Conservation (phyloP, 2,888 invertebrate genomes). For the Theretra japonica region DNA sequence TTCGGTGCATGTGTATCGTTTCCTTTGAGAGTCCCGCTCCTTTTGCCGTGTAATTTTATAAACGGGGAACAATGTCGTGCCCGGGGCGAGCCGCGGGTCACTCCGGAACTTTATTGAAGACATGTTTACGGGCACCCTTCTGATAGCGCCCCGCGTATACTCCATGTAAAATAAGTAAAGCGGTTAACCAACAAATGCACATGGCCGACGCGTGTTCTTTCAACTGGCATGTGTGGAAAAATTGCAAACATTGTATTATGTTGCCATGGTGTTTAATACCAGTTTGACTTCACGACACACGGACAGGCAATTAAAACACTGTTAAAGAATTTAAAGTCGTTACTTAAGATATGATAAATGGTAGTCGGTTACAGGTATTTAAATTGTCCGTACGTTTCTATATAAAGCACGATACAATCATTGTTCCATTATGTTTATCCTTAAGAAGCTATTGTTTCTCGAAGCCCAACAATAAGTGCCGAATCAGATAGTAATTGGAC, state of each 20-base stretch:
- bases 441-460: background rate
- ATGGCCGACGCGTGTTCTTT: slow-evolving; percentile 27
- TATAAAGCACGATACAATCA: background rate
- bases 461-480: background rate
- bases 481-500: no score
- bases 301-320: slow-evolving; percentile 2
- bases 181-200: slow-evolving; percentile 18
- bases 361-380: no score
- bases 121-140: slow-evolving; percentile 62
- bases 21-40: slow-evolving; percentile 56
- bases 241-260: background rate
- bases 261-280: background rate
- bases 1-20: slow-evolving; percentile 42
- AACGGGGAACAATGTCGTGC: slow-evolving; percentile 63
- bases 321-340: background rate
- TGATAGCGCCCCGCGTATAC: slow-evolving; percentile 50
- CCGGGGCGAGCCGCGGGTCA: slow-evolving; percentile 57
- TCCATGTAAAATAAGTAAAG: slow-evolving; percentile 50
- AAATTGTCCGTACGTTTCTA: background rate
- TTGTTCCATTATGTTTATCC: no score
- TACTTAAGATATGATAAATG: no score
- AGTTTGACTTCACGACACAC: background rate
- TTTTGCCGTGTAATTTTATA: slow-evolving; percentile 67
- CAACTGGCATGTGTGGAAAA: background rate
- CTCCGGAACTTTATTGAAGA: slow-evolving; percentile 64